Evolutionary conservation across 1,140 invertebrate species (phyloP).

Genomic region (Spodoptera litura): DNA sequence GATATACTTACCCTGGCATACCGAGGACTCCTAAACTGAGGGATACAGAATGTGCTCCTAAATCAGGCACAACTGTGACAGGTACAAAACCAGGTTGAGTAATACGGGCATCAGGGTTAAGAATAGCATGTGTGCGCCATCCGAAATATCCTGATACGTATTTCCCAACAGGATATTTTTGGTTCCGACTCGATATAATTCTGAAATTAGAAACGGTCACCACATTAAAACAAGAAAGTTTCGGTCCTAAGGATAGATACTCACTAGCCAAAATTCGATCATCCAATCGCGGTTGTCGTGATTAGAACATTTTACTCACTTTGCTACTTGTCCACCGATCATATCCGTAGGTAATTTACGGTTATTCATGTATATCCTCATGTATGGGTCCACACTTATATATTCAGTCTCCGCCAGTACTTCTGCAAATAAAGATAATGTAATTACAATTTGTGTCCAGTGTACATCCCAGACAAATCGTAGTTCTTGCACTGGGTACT

Average conservation of each 20-base stretch:
- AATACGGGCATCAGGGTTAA: conserved; percentile 64
- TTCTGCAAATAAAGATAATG: conserved; percentile 83
- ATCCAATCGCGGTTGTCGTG: too few relatives aligned
- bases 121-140: conserved; percentile 87
- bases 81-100: conserved; percentile 57
- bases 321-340: conserved; percentile 88
- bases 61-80: conserved; percentile 85
- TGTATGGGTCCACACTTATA: conserved; percentile 91
- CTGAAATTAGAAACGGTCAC: conserved; percentile 67
- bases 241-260: too few relatives aligned
- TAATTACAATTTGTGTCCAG: too few relatives aligned
- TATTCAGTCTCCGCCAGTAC: conserved; percentile 89
- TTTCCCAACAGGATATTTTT: conserved; percentile 87
- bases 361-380: conserved; percentile 87
- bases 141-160: conserved; percentile 87
- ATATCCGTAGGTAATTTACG: conserved; percentile 86
- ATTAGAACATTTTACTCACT: conserved; percentile 69
- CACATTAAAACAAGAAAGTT: too few relatives aligned
- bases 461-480: too few relatives aligned
- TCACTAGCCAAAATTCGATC: too few relatives aligned
- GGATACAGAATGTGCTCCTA: conserved; percentile 86
- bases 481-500: too few relatives aligned
- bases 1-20: conserved; percentile 87
- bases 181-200: conserved; percentile 88
- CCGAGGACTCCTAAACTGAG: conserved; percentile 87